Evolutionary conservation across 2,797 vertebrate genomes (phyloP).

Genomic region (Podarcis lilfordi): DNA sequence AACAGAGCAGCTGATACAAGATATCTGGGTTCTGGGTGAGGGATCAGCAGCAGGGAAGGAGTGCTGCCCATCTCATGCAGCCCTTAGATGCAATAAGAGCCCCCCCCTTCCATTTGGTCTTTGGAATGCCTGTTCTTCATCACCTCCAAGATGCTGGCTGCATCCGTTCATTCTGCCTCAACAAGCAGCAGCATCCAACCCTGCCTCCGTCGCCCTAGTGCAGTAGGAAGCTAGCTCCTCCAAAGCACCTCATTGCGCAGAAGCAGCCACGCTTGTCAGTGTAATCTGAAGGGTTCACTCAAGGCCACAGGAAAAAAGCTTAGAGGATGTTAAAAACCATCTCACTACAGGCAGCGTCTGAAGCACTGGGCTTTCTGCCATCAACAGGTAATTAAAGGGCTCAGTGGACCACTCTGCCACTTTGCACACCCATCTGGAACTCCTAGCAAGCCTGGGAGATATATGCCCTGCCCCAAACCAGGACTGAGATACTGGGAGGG

Average conservation of each 20-base stretch:
- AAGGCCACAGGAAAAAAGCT: slow-evolving; percentile 9
- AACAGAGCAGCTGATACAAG: background rate
- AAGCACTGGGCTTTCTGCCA: background rate
- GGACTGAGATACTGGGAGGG: background rate
- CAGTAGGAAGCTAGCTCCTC: background rate
- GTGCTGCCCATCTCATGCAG: background rate
- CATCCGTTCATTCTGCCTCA: background rate
- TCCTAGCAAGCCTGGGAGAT: background rate
- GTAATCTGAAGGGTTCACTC: slow-evolving; percentile 1
- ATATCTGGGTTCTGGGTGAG: too few relatives aligned
- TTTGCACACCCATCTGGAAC: background rate
- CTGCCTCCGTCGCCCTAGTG: background rate
- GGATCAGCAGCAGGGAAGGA: background rate
- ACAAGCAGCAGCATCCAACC: background rate
- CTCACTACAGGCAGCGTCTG: background rate
- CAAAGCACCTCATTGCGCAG: background rate
- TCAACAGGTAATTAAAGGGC: background rate
- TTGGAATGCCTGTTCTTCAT: background rate
- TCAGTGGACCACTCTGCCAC: background rate
- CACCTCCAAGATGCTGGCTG: too few relatives aligned
- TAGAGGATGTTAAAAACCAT: background rate
- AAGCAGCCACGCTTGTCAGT: background rate
- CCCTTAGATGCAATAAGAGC: background rate
- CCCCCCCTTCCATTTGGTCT: background rate
- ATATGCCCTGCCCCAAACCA: too few relatives aligned